Percentiles rank a stretch among this genome's conserved stretches.
These are phyloP conservation scores for Syrista parreyssii DNA, from an alignment of 2,888 invertebrate species.

Conservation along the genomic window DNA sequence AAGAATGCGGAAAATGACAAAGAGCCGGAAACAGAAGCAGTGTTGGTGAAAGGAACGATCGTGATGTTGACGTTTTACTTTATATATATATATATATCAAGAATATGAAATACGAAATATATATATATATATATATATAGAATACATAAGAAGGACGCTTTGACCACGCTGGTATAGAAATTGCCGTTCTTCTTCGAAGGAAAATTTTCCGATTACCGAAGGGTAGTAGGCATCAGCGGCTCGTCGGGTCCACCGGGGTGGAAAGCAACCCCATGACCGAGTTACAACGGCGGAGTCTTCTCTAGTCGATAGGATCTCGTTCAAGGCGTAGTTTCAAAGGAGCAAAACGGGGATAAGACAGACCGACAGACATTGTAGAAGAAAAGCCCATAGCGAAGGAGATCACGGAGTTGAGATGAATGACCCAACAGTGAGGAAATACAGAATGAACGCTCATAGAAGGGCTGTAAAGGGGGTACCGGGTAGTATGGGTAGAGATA, in stretches of 20 bases:
- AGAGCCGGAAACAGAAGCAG: background rate
- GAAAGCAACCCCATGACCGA: background rate
- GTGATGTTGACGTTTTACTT: background rate
- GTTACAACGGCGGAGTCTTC: background rate
- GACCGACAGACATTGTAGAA: background rate
- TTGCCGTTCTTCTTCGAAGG: conserved; percentile 12
- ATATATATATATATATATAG: background rate
- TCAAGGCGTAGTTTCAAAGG: background rate
- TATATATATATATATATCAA: background rate
- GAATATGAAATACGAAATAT: background rate
- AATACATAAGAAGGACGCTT: background rate
- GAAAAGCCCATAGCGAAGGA: background rate
- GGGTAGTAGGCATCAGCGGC: background rate
- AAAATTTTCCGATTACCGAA: conserved; percentile 18
- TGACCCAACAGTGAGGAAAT: background rate
- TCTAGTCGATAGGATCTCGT: background rate
- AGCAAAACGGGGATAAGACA: background rate
- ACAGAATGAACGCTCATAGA: background rate
- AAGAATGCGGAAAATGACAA: background rate
- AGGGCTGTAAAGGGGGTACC: background rate
- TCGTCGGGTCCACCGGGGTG: background rate
- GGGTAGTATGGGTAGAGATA: background rate
- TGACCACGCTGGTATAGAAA: conserved; percentile 25
- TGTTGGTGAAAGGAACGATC: background rate
- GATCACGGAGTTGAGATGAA: background rate